Base-by-base conservation (phyloP, 37 sponge, comb jelly and placozoan species). In the Mnemiopsis leidyi region DNA sequence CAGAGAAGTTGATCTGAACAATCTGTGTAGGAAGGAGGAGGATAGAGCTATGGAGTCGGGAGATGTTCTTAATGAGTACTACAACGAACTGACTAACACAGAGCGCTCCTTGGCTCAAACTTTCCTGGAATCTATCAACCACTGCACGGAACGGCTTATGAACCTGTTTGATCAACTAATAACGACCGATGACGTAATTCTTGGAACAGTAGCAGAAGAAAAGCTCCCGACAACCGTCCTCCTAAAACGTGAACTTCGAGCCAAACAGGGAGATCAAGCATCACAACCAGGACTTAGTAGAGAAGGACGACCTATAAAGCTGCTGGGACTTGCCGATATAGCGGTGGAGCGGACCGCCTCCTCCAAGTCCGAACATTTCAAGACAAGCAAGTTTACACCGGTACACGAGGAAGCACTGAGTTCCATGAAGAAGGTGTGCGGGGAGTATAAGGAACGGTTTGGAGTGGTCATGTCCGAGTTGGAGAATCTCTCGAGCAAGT, bases 21-120 rank as follows among this genome's bases (percentile, higher is more conserved):
- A 85, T 39, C 90, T 85, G 48, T 85, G 90, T 39, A 38, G 40
- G 48, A 85, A 25, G 26, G 90, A 85, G 61, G 90, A 85, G 26
- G 90, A 38, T 39, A 85, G 90, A 61, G 35, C 35, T 35, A 21
- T 85, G 36, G 40, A 85, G 3, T 85, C 90, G 16, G 61, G 90
- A 3, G 90, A 85, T 26, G 30, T 40, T 40, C 90, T 85, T 21
- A 39, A 85, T 40, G 61, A 85, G 61, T 85, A 32, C 30, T 21
- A 36, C 48, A 85, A 85, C 90, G 90, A 85, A 26, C 33, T 85
- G 90, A 85, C 90, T 61, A 85, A 85, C 90, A 85, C 35, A 28
- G 90, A 85, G 26, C n/a, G 38, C 1, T 35, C 24, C 35, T 26
- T 33, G 13, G 90, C 90, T 21, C 33, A 85, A 33, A 23, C 13